Percentiles rank a stretch among this genome's conserved stretches.
These are phyloP conservation scores for Eristalinus aeneus DNA, from an alignment of 2,888 invertebrate genomes.

Conservation along the genomic window DNA sequence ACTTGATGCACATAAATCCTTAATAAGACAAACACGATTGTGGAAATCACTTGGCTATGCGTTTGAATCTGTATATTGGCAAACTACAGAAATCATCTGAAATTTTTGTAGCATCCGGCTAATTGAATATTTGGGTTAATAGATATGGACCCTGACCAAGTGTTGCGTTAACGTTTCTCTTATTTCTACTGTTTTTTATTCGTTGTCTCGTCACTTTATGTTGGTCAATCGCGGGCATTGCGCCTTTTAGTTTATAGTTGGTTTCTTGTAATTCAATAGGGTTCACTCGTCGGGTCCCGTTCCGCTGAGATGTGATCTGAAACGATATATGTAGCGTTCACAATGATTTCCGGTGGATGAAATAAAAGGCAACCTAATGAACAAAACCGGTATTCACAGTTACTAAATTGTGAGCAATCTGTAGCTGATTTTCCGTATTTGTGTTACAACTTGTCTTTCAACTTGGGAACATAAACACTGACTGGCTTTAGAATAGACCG, in stretches of 20 bases:
- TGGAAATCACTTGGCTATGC: background rate
- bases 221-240: constrained; percentile 18
- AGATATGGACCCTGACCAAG: constrained; percentile 28
- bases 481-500: background rate
- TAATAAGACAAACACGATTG: background rate
- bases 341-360: constrained; percentile 5
- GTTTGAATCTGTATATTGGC: background rate
- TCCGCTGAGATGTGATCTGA: background rate
- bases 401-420: background rate
- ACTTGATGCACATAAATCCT: background rate
- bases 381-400: background rate
- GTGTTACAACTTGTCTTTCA: background rate
- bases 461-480: background rate
- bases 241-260: constrained; percentile 7
- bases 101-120: background rate
- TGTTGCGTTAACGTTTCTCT: constrained; percentile 10
- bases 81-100: background rate
- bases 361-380: background rate
- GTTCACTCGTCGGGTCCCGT: background rate
- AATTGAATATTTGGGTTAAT: constrained; percentile 44
- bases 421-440: background rate
- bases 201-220: background rate
- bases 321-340: background rate
- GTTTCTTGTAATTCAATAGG: constrained; percentile 25
- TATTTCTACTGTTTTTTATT: background rate